Percentiles rank a stretch among this genome's conserved stretches.
Evolutionary conservation across 2,888 invertebrate genomes (phyloP).

Genomic region (Germaria angustata): DNA sequence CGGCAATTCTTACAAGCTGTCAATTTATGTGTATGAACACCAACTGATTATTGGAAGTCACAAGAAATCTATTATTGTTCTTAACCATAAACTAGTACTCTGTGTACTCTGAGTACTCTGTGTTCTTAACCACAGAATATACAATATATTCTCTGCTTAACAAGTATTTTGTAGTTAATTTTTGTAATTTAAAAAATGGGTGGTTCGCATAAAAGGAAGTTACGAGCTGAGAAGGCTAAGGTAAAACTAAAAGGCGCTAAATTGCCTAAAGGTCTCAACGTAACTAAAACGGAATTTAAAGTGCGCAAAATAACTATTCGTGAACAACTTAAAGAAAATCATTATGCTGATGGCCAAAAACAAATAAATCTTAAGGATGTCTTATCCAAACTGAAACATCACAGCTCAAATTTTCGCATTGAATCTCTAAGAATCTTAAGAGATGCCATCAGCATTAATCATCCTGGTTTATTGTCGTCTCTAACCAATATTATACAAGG

Average conservation of each 20-base stretch:
- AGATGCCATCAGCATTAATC: conserved; percentile 80
- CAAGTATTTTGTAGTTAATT: no score
- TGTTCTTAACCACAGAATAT: no score
- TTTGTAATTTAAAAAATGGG: conserved; percentile 72
- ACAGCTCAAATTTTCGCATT: conserved; percentile 77
- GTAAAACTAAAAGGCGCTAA: conserved; percentile 91
- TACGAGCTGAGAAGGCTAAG: conserved; percentile 93
- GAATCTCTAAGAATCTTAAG: conserved; percentile 76
- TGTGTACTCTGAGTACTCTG: no score
- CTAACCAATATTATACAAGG: conserved; percentile 86
- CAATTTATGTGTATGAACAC: no score
- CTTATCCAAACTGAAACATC: conserved; percentile 81
- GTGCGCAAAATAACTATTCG: conserved; percentile 91
- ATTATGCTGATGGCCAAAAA: conserved; percentile 65
- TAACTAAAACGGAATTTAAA: conserved; percentile 94
- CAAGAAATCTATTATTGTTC: no score
- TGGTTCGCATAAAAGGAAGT: conserved; percentile 85
- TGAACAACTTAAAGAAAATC: conserved; percentile 82
- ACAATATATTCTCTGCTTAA: no score
- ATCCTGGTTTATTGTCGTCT: conserved; percentile 80
- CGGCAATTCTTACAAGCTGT: no score
- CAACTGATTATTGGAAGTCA: no score
- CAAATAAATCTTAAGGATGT: conserved; percentile 75
- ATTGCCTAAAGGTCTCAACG: conserved; percentile 92
- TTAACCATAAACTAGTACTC: no score